Conservation (phyloP, 2,113 vertebrate species). For the Clarias magur region DNA sequence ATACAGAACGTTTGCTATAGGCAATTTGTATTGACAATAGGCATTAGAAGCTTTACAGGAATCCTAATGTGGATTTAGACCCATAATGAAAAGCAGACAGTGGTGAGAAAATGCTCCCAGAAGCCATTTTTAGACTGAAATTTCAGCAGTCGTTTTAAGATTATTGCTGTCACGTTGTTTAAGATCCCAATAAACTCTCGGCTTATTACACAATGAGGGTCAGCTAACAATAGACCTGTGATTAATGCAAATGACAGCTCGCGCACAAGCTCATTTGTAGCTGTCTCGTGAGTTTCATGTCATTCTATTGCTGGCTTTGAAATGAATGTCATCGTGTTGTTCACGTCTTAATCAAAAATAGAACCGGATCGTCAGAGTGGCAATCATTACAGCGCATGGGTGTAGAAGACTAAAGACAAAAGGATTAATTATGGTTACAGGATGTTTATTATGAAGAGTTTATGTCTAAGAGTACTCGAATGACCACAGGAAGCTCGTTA, state of each 20-base stretch:
- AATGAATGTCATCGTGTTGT: neutral
- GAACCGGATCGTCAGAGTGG: too few relatives aligned
- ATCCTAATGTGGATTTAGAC: neutral
- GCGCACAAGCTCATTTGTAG: too few relatives aligned
- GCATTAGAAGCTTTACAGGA: neutral
- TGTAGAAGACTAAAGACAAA: too few relatives aligned
- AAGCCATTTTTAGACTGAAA: neutral
- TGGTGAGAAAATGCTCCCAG: neutral
- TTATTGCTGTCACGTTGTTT: too few relatives aligned
- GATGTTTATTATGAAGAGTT: too few relatives aligned
- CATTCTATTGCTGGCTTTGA: neutral
- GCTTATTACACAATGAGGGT: too few relatives aligned
- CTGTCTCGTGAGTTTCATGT: neutral
- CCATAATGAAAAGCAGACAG: neutral
- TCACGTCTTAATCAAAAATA: neutral
- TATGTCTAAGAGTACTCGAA: neutral
- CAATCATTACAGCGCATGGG: too few relatives aligned
- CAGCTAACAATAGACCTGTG: too few relatives aligned
- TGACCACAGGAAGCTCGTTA: neutral
- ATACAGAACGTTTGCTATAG: neutral
- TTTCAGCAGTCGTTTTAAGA: neutral
- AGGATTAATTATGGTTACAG: too few relatives aligned
- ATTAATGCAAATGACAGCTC: too few relatives aligned
- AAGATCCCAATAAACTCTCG: too few relatives aligned
- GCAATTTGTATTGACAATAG: neutral